A percentile compares a stretch with the other conserved stretches of the same genome.
These are phyloP conservation scores for Romanogobio albipinnatus DNA, from an alignment of 2,113 vertebrate species.

Conservation along the genomic window DNA sequence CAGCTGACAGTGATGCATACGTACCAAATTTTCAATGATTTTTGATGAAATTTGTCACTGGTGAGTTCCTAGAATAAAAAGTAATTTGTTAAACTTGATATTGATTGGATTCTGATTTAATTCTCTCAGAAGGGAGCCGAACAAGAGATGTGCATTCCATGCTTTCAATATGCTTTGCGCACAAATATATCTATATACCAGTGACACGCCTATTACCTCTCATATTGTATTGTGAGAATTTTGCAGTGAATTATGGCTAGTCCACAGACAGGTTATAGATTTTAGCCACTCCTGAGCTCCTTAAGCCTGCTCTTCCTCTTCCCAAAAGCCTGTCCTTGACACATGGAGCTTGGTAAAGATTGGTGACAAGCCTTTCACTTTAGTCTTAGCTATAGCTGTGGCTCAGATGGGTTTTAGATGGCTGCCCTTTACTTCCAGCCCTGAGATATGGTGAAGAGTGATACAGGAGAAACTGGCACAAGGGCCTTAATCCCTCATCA, in stretches of 20 bases:
- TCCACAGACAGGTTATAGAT: constrained; percentile 52
- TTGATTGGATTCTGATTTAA: constrained; percentile 74
- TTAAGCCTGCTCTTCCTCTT: constrained; percentile 13
- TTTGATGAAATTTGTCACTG: too few species aligned
- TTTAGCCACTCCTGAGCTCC: constrained; percentile 46
- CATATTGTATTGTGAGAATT: constrained; percentile 20
- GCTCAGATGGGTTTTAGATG: constrained; percentile 49
- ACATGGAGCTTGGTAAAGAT: constrained; percentile 33
- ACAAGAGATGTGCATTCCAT: constrained; percentile 29
- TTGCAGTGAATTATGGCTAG: constrained; percentile 44
- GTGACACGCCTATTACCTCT: constrained; percentile 48
- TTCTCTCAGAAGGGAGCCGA: constrained; percentile 49
- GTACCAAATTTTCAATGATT: too few species aligned
- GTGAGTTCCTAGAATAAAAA: constrained; percentile 61
- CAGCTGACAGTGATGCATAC: constrained; percentile 72
- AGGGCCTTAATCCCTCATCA: constrained; percentile 69
- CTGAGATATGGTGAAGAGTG: constrained; percentile 1
- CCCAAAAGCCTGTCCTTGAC: constrained; percentile 37
- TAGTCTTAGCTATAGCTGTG: constrained; percentile 37
- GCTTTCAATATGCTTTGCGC: constrained; percentile 31
- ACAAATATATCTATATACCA: constrained; percentile 49
- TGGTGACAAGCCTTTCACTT: constrained; percentile 41
- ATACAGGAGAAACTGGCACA: constrained; percentile 44
- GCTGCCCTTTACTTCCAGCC: constrained; percentile 57
- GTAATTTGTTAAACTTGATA: constrained; percentile 70